A percentile compares a stretch with the other conserved stretches of the same genome.
Evolutionary conservation across 2,113 vertebrate species (phyloP).

Genomic region (Capricornis sumatraensis): DNA sequence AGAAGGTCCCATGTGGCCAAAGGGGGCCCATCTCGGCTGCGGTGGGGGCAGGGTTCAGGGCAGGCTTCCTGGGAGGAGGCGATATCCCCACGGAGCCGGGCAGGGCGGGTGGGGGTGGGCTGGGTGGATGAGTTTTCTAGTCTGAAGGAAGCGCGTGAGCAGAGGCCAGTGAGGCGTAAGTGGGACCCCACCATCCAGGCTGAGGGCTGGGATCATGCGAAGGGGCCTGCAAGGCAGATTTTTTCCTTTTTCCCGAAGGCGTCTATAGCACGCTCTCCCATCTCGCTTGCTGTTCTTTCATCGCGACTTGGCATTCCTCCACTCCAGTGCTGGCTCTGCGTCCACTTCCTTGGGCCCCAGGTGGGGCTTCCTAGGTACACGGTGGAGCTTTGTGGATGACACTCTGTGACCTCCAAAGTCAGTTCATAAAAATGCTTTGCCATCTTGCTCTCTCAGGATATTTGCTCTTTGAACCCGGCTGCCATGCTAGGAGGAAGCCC

Average conservation of each 20-base stretch:
- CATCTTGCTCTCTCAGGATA: not conserved
- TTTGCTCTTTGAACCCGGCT: not conserved
- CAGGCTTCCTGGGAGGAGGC: not conserved
- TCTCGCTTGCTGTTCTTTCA: not conserved
- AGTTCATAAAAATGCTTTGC: not conserved
- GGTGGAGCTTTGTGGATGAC: not conserved
- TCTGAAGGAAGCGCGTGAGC: not conserved
- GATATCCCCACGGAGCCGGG: not conserved
- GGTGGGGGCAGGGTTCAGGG: not conserved
- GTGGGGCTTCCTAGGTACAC: not conserved
- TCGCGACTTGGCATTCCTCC: not conserved
- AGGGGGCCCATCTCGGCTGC: not conserved
- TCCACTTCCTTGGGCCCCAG: not conserved
- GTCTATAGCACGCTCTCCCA: accelerated
- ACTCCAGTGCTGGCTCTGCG: accelerated
- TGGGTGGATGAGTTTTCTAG: not conserved
- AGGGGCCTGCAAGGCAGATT: accelerated
- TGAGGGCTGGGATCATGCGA: accelerated
- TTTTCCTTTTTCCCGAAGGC: not conserved
- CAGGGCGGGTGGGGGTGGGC: not conserved
- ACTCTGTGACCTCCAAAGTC: not conserved
- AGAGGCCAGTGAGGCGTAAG: accelerated
- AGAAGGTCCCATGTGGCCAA: not conserved
- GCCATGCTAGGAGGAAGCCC: not conserved
- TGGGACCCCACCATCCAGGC: accelerated